Conservation (phyloP, 1,140 invertebrate species). For the Pseudomyrmex cubaensis region DNA sequence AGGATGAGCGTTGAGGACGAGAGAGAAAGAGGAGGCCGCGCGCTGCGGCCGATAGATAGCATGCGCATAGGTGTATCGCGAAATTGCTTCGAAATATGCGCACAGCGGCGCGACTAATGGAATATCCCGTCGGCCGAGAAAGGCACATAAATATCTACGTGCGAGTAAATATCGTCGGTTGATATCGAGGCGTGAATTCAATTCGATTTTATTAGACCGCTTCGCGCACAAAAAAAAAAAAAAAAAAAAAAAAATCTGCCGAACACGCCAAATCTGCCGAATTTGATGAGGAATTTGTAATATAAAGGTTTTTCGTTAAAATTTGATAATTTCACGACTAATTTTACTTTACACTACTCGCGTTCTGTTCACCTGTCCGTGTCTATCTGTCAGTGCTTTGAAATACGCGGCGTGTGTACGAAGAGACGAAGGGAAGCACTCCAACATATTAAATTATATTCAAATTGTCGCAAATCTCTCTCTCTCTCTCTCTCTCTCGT, state of each 20-base stretch:
- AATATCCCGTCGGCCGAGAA: slow-evolving; percentile 38
- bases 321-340: slow-evolving; percentile 21
- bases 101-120: slow-evolving; percentile 32
- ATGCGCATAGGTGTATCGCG: slow-evolving; percentile 39
- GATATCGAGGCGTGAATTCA: slow-evolving; percentile 53
- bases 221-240: not conserved
- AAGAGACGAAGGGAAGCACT: not conserved
- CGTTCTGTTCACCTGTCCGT: not conserved
- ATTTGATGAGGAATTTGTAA: slow-evolving; percentile 29
- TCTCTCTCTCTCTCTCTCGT: too few species aligned
- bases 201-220: slow-evolving; percentile 48
- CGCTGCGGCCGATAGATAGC: slow-evolving; percentile 5
- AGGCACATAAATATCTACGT: slow-evolving; percentile 50
- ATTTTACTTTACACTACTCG: slow-evolving; percentile 25
- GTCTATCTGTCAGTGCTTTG: too few species aligned
- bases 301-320: slow-evolving; percentile 16
- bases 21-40: slow-evolving; percentile 4
- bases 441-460: not conserved
- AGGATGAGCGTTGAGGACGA: slow-evolving; percentile 1
- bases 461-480: not conserved
- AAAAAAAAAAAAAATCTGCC: slow-evolving; percentile 36
- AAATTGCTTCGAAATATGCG: slow-evolving; percentile 62
- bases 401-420: not conserved
- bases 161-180: slow-evolving; percentile 39
- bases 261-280: not conserved